A percentile compares a stretch with the other conserved stretches of the same genome.
Evolutionary conservation across 1,140 invertebrate genomes (phyloP).

Genomic region (Hermetia illucens): DNA sequence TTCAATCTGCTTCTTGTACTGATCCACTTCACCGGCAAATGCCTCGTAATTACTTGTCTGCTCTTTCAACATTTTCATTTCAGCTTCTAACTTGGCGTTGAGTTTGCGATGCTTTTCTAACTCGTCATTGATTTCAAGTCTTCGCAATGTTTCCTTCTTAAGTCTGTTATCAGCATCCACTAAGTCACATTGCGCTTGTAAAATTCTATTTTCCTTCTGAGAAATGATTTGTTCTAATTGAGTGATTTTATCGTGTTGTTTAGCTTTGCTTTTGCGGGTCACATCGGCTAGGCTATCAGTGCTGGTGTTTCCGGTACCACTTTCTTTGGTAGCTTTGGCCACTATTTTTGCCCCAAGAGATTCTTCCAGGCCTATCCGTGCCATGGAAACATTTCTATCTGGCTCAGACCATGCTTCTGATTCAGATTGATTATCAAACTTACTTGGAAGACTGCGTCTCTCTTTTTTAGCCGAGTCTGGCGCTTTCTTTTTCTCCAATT

Average conservation of each 20-base stretch:
- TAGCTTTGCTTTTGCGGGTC: slow-evolving; percentile 9
- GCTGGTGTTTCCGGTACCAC: slow-evolving; percentile 6
- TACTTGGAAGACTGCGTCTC: slow-evolving; percentile 16
- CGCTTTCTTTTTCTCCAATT: slow-evolving; percentile 25
- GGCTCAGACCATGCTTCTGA: slow-evolving; percentile 76
- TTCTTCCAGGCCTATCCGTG: slow-evolving; percentile 51
- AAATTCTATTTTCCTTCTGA: slow-evolving; percentile 30
- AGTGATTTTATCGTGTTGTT: slow-evolving; percentile 33
- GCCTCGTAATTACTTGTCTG: too few species aligned
- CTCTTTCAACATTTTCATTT: slow-evolving; percentile 16
- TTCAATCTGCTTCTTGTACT: slow-evolving; percentile 10
- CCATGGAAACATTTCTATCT: slow-evolving; percentile 61
- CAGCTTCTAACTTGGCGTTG: slow-evolving; percentile 22
- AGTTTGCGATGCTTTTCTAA: slow-evolving; percentile 14
- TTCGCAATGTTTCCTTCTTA: slow-evolving; percentile 33
- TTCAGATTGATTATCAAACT: slow-evolving; percentile 45
- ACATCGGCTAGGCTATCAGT: slow-evolving; percentile 26
- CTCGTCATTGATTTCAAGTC: slow-evolving; percentile 23
- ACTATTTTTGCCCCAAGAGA: slow-evolving; percentile 6
- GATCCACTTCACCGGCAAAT: slow-evolving; percentile 14
- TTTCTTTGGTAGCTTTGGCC: slow-evolving; percentile 7
- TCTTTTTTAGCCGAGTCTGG: slow-evolving; percentile 8
- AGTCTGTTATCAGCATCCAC: slow-evolving; percentile 27
- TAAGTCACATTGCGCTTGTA: slow-evolving; percentile 29
- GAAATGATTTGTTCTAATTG: slow-evolving; percentile 34